Evolutionary conservation across 1,140 invertebrate species (phyloP), one percentile per base, ranked within the genome.

Genomic region (Diprion similis): DNA sequence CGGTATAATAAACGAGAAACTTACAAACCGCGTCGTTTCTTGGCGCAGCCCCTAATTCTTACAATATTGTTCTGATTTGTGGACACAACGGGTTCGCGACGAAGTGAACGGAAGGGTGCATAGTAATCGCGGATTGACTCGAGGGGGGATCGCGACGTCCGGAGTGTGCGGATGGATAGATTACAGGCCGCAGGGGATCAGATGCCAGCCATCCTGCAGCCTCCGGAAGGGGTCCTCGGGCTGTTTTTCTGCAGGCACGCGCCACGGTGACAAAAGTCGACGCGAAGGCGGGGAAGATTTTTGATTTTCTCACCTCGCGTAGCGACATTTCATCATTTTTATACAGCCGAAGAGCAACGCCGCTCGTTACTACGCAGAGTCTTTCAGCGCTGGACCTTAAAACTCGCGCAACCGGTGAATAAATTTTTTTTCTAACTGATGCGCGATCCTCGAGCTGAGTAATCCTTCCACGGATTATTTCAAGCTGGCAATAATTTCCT

Each of bases 41-140:
- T 37, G 24, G 6, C 51, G n/a, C 51, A 17, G n/a, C 24, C 24
- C 51, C 51, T 59, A 59, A 59, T 59, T 59, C 51, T 59, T 59
- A 80, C 78, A 81, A 81, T 81, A 81, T 81, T 81, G 79, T 77
- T 75, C 72, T 78, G 79, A 81, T 81, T 81, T 78, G 67, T 71
- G 69, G 68, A 76, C 46, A 45, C 18, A 45, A 46, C 37, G 11
- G 74, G 66, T 67, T 73, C 19, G 64, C 66, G 67, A 7, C 71
- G 77, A 65, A 37, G 24, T 37, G 24, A 18, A 71, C 75, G 73
- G 73, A 82, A 80, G 87, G 87, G 87, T 88, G 86, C 87, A 88
- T 88, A 87, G 81, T 87, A 86, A 86, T 88, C 71, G 80, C 79
- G 85, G 85, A 87, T 87, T 87, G 79, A 79, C 77, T 75, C 73